Base-by-base conservation (phyloP, 2,797 vertebrate genomes). In the Lacerta viridis region DNA sequence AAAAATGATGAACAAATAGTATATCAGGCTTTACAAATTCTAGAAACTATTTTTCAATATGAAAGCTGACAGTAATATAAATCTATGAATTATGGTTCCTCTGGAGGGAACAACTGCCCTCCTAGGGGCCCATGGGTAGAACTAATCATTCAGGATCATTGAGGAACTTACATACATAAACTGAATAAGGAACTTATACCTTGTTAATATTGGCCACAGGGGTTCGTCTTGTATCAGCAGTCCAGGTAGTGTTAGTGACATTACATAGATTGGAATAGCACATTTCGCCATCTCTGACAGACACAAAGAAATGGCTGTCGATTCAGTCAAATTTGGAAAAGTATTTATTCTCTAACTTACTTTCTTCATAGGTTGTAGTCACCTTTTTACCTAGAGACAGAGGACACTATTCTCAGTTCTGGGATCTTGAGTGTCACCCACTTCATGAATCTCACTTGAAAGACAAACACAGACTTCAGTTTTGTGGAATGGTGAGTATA, bases 381-480 rank as follows among this genome's bases (percentile, higher is more conserved):
- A 97, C 94, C 0, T 99, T 99, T 96, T 95, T 99, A 83, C 99
- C 99, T 75, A 97, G 98, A 94, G 98, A 98, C 88, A 91, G 91
- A 88, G 99, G 99, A 7, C 96, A 98, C 91, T 99, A 99, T 84
- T 97, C 98, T 50, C 99, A 99, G 93, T 99, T 99, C 94, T 99
- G 99, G 99, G 98, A 99, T 93, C 95, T 99, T 89, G 98, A 99
- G 93, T 99, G 97, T 93, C 97, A 98, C 89, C 97, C 98, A 9
- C 91, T 98, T 94, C 97, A 97, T 80, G 97, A 98, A 72, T 97
- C 98, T 13, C 97, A 97, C 69, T 96, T 97, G 91, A 99, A 98
- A 93, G 96, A 97, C 80, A 97, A 97, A 61, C 90, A 98, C 89
- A 98, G 98, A 92, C 98, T 99, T 93, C 98, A 99, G 25, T 97